These are phyloP conservation scores for Pterostichus madidus DNA, from an alignment of 2,888 invertebrate species.

Conservation along the genomic window DNA sequence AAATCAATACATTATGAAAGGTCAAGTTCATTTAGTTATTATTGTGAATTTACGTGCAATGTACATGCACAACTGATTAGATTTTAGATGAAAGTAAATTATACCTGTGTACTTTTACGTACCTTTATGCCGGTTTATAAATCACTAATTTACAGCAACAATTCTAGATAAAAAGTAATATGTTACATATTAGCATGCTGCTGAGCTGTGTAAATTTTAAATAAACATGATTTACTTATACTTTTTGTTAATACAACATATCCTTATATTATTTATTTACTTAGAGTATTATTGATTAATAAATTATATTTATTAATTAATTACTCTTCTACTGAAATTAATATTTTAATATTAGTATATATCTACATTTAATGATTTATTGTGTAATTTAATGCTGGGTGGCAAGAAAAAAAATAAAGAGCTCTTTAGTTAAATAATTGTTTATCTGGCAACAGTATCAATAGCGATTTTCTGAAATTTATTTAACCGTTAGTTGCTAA, in stretches of 20 bases:
- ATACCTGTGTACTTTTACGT: slow-evolving; percentile 3
- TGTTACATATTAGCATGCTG: neutral
- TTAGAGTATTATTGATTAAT: too few relatives aligned
- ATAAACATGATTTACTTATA: neutral
- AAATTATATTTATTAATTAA: too few relatives aligned
- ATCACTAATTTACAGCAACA: neutral
- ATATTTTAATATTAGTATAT: too few relatives aligned
- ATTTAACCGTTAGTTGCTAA: too few relatives aligned
- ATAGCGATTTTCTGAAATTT: too few relatives aligned
- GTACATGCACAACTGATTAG: neutral
- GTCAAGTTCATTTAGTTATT: slow-evolving; percentile 3
- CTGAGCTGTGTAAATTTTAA: neutral
- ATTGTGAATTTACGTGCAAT: neutral
- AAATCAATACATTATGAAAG: slow-evolving; percentile 21
- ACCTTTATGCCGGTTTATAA: neutral
- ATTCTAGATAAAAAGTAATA: neutral
- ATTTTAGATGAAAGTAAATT: neutral
- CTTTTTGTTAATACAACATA: neutral
- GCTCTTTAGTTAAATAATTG: too few relatives aligned
- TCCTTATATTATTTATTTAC: too few relatives aligned
- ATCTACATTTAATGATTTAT: too few relatives aligned
- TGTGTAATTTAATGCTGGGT: too few relatives aligned
- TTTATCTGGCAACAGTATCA: too few relatives aligned
- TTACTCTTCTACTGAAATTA: too few relatives aligned
- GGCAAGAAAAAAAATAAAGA: too few relatives aligned